phyloP scores from a whole-genome alignment of 2,888 invertebrate genomes.

The Trilocha varians region DNA sequence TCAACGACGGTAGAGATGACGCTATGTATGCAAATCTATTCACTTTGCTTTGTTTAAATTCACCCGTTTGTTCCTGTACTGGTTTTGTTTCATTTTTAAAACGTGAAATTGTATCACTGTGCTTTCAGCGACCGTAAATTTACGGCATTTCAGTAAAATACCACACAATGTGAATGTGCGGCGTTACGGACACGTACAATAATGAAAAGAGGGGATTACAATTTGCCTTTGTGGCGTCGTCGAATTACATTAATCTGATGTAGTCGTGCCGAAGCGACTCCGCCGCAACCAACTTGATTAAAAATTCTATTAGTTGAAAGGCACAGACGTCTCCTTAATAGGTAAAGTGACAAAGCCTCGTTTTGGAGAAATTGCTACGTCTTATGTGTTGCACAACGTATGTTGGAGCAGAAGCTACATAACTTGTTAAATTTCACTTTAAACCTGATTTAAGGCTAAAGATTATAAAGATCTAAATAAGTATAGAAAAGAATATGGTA shows the following conservation, averaged over 20 bases:
- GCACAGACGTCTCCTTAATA: constrained; percentile 63
- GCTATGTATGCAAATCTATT: constrained; percentile 46
- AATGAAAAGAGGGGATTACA: constrained; percentile 67
- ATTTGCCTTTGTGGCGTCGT: constrained; percentile 71
- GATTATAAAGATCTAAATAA: too few species aligned
- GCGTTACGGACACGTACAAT: constrained; percentile 53
- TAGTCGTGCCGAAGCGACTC: constrained; percentile 46
- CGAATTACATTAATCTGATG: constrained; percentile 72
- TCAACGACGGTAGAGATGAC: constrained; percentile 43
- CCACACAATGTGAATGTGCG: constrained; percentile 50
- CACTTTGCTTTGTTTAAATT: constrained; percentile 35
- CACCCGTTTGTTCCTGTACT: constrained; percentile 45
- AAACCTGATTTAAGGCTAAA: too few species aligned
- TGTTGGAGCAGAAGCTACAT: too few species aligned
- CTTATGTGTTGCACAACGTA: not conserved
- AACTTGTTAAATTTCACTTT: too few species aligned
- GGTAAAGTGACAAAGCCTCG: constrained; percentile 36
- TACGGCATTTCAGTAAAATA: constrained; percentile 39
- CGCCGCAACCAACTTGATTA: constrained; percentile 68
- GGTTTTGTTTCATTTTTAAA: constrained; percentile 29
- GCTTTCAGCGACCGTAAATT: constrained; percentile 20
- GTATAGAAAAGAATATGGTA: too few species aligned
- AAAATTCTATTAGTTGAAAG: constrained; percentile 73
- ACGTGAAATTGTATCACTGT: constrained; percentile 29
- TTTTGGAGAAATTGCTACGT: constrained; percentile 5